These are phyloP conservation scores for Torymus auratus DNA, from an alignment of 2,888 invertebrate genomes.

Conservation along the genomic window DNA sequence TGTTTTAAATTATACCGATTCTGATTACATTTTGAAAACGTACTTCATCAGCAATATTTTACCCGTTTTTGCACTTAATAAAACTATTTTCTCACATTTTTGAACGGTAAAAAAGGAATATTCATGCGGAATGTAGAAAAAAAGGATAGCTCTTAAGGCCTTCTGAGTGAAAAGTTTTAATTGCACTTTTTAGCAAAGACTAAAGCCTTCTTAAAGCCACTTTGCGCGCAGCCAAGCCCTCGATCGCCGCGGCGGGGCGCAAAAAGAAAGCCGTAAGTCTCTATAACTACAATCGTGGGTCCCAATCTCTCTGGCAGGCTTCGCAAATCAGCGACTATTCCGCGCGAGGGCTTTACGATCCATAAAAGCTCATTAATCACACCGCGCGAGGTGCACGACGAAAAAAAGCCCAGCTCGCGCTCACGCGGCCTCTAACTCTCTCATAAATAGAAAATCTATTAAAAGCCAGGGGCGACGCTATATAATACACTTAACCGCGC, in stretches of 20 bases:
- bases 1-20: background rate
- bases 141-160: background rate
- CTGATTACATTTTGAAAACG: background rate
- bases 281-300: background rate
- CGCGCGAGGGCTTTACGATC: conserved; percentile 29
- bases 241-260: background rate
- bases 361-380: conserved; percentile 49
- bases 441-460: conserved; percentile 54
- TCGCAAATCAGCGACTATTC: conserved; percentile 41
- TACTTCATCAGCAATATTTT: background rate
- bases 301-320: background rate
- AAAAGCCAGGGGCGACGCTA: conserved; percentile 8
- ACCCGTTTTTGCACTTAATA: too few relatives aligned
- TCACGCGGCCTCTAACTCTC: background rate
- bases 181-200: conserved; percentile 12
- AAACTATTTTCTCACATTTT: too few relatives aligned
- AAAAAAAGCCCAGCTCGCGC: background rate
- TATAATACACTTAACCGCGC: background rate
- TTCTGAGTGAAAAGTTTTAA: conserved; percentile 14
- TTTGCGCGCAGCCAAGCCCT: background rate
- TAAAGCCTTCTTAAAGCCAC: conserved; percentile 4
- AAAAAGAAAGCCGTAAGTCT: conserved; percentile 4
- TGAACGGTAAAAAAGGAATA: too few relatives aligned
- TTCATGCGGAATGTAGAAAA: too few relatives aligned
- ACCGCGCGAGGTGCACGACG: background rate